Evolutionary conservation across 2,797 vertebrate species (phyloP), one percentile per base, ranked within the genome.

Genomic region (Limosa lapponica): DNA sequence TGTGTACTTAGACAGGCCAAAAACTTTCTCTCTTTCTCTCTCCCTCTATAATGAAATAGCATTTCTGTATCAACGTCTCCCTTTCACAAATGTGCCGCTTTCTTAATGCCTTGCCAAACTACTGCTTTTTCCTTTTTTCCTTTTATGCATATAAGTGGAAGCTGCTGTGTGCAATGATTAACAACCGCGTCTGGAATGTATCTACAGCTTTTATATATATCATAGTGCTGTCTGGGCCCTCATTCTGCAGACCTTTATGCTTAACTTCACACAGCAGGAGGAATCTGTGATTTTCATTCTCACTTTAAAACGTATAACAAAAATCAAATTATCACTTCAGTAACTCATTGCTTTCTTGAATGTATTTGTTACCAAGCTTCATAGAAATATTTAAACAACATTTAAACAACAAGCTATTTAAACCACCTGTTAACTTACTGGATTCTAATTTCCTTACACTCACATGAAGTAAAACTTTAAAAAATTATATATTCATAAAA

Each of bases 321-420:
- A 95, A 94, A 91, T 64, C 11, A 92, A 92, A 92, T 75, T 83
- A 93, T 82, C 82, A n/a, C 66, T 95, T 79, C 17, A 90, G 80
- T 55, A 93, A 52, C 37, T 84, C 82, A 30, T 25, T 74, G 52
- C 89, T 93, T 94, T 82, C 28, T 55, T 54, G 48, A 90, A 84
- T 72, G 28, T n/a, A 67, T 89, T 81, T 90, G 57, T 58, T 79
- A 77, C 39, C 32, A 89, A 67, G 70, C 58, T 90, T 75, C 66
- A 79, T 0, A 84, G 78, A 90, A 94, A 69, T 91, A 91, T 88
- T 94, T 79, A 72, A 92, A 54, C 54, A 89, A 87, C 59, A 65
- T 54, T 80, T 75, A 70, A 81, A 69, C 30, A 73, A 81, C 43
- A 71, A 82, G 48, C 43, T 34, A 81, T 86, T 90, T 83, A 91